Conservation (phyloP, 2,113 vertebrate genomes). For the Phylloscopus whistleri region DNA sequence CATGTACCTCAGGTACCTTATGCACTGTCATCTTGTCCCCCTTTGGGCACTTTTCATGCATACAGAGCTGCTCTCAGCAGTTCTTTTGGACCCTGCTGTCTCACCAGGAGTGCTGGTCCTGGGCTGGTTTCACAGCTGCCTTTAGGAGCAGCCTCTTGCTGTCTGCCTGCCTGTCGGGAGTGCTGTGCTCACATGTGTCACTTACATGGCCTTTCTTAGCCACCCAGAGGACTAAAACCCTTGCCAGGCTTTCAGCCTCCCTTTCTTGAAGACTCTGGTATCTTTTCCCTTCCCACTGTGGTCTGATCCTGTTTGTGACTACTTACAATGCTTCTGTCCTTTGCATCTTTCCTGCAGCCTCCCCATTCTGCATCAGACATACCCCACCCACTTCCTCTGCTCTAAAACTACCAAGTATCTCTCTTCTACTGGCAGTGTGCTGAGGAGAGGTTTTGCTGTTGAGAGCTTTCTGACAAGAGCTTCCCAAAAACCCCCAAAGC, state of each 20-base stretch:
- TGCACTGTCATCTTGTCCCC: neutral
- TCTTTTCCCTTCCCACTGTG: neutral
- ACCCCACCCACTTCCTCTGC: neutral
- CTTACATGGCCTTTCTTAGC: neutral
- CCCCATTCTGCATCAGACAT: neutral
- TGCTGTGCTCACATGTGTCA: neutral
- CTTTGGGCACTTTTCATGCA: neutral
- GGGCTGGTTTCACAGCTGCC: neutral
- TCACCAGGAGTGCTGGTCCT: neutral
- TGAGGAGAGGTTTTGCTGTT: neutral
- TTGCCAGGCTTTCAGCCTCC: neutral
- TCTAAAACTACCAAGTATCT: neutral
- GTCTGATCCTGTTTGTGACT: neutral
- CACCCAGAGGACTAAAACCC: neutral
- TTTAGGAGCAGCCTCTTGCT: neutral
- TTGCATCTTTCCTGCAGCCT: neutral
- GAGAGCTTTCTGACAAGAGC: neutral
- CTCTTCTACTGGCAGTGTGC: neutral
- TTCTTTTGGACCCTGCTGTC: neutral
- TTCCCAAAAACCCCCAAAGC: neutral
- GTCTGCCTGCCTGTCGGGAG: rapidly evolving
- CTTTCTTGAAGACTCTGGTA: neutral
- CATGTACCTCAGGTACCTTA: neutral
- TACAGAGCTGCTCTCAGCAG: neutral
- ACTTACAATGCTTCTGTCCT: neutral